phyloP scores from a whole-genome alignment of 2,888 invertebrate species.

The Drosophila falleni region DNA sequence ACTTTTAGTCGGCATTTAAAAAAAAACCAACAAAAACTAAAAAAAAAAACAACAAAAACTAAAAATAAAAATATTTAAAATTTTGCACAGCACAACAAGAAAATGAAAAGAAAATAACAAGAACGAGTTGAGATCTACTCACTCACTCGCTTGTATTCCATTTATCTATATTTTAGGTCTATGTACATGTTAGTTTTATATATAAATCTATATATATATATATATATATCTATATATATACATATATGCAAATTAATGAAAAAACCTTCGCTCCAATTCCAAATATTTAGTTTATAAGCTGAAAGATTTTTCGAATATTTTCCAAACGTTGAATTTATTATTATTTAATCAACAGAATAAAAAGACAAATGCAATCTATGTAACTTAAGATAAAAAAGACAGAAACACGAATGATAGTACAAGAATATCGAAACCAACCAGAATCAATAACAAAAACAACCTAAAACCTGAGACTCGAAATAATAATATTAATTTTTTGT shows the following conservation, averaged over 20 bases:
- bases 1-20: constrained; percentile 67
- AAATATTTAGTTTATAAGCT: constrained; percentile 73
- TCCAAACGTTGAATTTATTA: constrained; percentile 59
- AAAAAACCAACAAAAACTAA: constrained; percentile 18
- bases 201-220: constrained; percentile 32
- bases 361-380: constrained; percentile 60
- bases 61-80: constrained; percentile 28
- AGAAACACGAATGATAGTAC: constrained; percentile 50
- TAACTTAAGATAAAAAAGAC: constrained; percentile 39
- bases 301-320: constrained; percentile 54
- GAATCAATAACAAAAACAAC: constrained; percentile 50
- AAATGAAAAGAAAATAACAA: constrained; percentile 24
- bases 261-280: constrained; percentile 77
- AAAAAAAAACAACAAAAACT: constrained; percentile 14
- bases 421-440: constrained; percentile 62
- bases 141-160: constrained; percentile 63
- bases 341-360: constrained; percentile 30
- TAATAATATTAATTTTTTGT: constrained; percentile 50
- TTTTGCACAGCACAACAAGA: constrained; percentile 49
- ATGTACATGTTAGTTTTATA: constrained; percentile 55
- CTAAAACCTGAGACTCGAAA: constrained; percentile 68
- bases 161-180: constrained; percentile 63
- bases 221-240: constrained; percentile 41
- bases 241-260: constrained; percentile 42
- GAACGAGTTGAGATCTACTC: constrained; percentile 37